Evolutionary conservation across 2,888 invertebrate genomes (phyloP), one percentile per base, ranked within the genome.

Genomic region (Oxyteleia sp.): DNA sequence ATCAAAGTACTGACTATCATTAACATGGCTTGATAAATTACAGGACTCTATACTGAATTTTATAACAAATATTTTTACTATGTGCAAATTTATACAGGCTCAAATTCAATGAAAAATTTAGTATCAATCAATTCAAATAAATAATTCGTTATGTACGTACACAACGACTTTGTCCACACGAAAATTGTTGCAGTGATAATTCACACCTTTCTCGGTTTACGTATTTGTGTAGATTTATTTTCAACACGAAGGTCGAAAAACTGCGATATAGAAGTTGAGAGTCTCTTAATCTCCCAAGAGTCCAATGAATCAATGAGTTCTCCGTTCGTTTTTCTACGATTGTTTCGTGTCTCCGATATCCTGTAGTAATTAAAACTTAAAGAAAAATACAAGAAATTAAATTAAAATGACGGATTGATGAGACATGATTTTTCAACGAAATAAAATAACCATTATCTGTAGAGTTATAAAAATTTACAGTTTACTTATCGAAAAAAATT

Each of bases 381-480:
- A 66, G 51, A 49, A 66, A 66, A 66, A 66, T 51, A 23, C 51
- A 38, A 66, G 38, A 51, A 66, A 66, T 66, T 66, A 26, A 66
- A 47, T 63, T 63, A 47, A 63, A 47, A 2, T 29, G 43, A 7
- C 5, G 43, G 45, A 29, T 26, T 26, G 43, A 45, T 43, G 61
- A 16, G 43, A 18, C 16, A 16, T 8, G 43, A 43, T 16, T 43
- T 16, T 16, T 8, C 16, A 10, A 8, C 8, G 1, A 15, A 18
- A 43, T 5, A 13, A 41, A 16, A 18, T 41, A 10, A 13, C 41
- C 15, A 13, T 13, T 41, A 41, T 41, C 13, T 41, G 5, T 5
- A 41, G 15, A 8, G 8, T 35, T 35, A 35, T 35, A 1, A 35
- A 8, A 35, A 10, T 35, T 11, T 35, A 35, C 35, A 35, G 8